Percentiles rank a stretch among this genome's conserved stretches.
Evolutionary conservation across 2,113 vertebrate species (phyloP).

Genomic region (Sylvia atricapilla): DNA sequence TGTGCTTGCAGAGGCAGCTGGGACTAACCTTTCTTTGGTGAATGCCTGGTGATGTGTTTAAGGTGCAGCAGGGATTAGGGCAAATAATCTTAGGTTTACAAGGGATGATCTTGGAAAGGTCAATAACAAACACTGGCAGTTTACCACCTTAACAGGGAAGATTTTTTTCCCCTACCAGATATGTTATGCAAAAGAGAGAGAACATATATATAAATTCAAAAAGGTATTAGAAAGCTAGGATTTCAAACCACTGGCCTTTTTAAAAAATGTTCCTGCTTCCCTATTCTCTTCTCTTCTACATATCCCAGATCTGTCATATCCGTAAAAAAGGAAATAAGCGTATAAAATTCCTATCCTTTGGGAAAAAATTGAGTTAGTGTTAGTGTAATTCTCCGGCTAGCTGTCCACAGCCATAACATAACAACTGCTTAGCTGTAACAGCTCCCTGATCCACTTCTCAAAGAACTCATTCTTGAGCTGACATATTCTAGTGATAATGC

Average conservation of each 20-base stretch:
- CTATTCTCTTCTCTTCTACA: conserved; percentile 1
- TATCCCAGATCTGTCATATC: conserved; percentile 10
- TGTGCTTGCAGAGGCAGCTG: not conserved
- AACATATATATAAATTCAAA: not conserved
- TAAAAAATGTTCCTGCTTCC: not conserved
- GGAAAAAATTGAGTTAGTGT: not conserved
- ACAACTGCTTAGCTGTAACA: not conserved
- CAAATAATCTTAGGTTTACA: not conserved
- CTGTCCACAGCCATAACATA: not conserved
- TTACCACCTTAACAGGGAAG: not conserved
- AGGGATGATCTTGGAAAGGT: not conserved
- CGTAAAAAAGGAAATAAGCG: not conserved
- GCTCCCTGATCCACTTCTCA: not conserved
- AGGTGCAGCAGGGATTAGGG: not conserved
- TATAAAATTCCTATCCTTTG: not conserved
- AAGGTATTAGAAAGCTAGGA: not conserved
- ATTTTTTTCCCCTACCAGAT: not conserved
- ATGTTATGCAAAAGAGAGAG: not conserved
- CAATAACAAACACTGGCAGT: not conserved
- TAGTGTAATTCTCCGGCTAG: not conserved
- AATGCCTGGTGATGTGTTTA: not conserved
- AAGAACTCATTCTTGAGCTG: not conserved
- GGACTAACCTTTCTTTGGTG: not conserved
- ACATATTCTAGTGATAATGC: not conserved
- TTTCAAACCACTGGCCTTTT: not conserved